Evolutionary conservation across 2,113 vertebrate species (phyloP).

Genomic region (Austrofundulus limnaeus): DNA sequence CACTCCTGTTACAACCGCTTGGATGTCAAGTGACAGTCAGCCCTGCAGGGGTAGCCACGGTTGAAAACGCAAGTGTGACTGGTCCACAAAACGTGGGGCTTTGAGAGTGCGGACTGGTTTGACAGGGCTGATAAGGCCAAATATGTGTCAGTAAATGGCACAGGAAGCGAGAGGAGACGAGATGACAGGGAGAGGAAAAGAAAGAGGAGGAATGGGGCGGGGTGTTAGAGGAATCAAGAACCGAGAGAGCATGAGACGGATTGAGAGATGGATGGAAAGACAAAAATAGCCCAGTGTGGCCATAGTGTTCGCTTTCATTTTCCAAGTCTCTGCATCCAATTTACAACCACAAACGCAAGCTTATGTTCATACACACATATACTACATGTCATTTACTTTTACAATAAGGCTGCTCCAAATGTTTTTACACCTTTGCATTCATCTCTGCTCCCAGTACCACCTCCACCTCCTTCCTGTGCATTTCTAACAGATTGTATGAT

Average conservation of each 20-base stretch:
- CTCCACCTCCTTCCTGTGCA: neutral
- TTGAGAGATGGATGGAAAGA: conserved; percentile 60
- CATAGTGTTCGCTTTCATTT: conserved; percentile 68
- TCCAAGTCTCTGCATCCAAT: conserved; percentile 69
- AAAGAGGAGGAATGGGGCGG: conserved; percentile 14
- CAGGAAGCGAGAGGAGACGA: conserved; percentile 10
- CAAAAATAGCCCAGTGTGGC: conserved; percentile 71
- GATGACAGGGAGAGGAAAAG: conserved; percentile 17
- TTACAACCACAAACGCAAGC: conserved; percentile 34
- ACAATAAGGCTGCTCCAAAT: conserved; percentile 21
- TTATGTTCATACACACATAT: neutral
- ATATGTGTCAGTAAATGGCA: conserved; percentile 19
- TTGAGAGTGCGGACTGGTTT: conserved; percentile 22
- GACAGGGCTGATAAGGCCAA: conserved; percentile 21
- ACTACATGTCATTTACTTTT: conserved; percentile 12
- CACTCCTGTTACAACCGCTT: conserved; percentile 36
- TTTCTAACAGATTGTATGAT: conserved; percentile 22
- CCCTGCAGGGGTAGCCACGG: conserved; percentile 30
- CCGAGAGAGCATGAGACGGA: conserved; percentile 47
- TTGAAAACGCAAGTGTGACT: conserved; percentile 35
- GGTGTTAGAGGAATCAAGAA: conserved; percentile 23
- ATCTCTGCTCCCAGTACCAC: neutral
- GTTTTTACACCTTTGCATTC: conserved; percentile 12
- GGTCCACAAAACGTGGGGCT: conserved; percentile 24
- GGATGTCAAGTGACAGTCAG: conserved; percentile 54